Conservation (phyloP, 2,113 vertebrate genomes). For the human (Homo sapiens) region DNA sequence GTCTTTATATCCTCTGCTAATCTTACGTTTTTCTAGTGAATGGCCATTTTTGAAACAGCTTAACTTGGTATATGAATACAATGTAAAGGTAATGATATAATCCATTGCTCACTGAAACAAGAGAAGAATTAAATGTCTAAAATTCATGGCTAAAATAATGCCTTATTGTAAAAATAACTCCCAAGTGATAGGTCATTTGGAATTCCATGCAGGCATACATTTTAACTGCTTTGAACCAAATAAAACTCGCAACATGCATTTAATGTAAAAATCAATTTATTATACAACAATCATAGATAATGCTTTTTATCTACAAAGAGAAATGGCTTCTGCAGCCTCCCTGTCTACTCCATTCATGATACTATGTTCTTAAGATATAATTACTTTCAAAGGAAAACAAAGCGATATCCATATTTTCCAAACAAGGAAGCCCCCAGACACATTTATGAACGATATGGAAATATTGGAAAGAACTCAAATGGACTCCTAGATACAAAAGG, state of each 20-base stretch:
- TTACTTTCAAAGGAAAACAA: constrained; percentile 49
- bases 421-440: constrained; percentile 32
- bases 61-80: not conserved
- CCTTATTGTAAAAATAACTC: constrained; percentile 21
- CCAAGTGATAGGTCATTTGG: not conserved
- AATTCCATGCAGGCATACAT: not conserved
- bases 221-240: constrained; percentile 15
- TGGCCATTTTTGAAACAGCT: not conserved
- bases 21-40: not conserved
- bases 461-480: not conserved
- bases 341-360: constrained; percentile 56
- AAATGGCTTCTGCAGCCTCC: constrained; percentile 65
- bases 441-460: not conserved
- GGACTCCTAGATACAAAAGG: not conserved
- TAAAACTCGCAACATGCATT: constrained; percentile 40
- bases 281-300: constrained; percentile 73
- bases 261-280: constrained; percentile 78
- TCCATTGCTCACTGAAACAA: not conserved
- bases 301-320: constrained; percentile 70
- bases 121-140: constrained; percentile 16
- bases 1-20: not conserved
- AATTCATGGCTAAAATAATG: constrained; percentile 40
- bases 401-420: not conserved
- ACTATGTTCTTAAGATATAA: constrained; percentile 27
- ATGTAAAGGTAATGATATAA: not conserved